Evolutionary conservation across 2,888 invertebrate species (phyloP).

Genomic region (Melieria omissa): DNA sequence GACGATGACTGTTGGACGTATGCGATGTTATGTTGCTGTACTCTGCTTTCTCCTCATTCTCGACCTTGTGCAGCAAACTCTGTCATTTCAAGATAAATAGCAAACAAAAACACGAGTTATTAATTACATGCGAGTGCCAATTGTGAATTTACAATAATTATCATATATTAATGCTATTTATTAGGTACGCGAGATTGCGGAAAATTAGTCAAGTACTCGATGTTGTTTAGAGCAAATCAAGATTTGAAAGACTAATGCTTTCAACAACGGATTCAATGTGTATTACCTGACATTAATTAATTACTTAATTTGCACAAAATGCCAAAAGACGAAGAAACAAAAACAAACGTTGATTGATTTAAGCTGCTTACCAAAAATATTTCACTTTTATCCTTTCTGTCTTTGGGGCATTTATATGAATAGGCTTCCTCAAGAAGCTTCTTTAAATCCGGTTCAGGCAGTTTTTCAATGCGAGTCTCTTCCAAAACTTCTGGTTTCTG

Average conservation of each 20-base stretch:
- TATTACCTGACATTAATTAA: too few relatives aligned
- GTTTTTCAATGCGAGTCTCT: constrained; percentile 68
- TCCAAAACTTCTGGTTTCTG: constrained; percentile 33
- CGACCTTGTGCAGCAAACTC: constrained; percentile 81
- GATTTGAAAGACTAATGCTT: background rate
- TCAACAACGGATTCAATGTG: background rate
- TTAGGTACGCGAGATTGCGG: background rate
- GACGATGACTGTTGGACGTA: constrained; percentile 54
- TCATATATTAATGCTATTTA: background rate
- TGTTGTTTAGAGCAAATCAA: too few relatives aligned
- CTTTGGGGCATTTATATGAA: constrained; percentile 85
- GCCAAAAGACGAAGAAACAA: constrained; percentile 2
- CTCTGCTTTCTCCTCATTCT: constrained; percentile 75
- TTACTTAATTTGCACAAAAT: background rate
- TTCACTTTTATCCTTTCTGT: constrained; percentile 85
- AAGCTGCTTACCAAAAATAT: constrained; percentile 76
- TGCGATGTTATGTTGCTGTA: constrained; percentile 58
- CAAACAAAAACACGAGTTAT: background rate
- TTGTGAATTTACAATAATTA: background rate
- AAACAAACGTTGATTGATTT: background rate
- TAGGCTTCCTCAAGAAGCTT: constrained; percentile 85
- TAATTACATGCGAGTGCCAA: background rate
- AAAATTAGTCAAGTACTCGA: too few relatives aligned
- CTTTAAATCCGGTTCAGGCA: constrained; percentile 81
- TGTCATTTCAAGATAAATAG: constrained; percentile 57